Conservation (phyloP, 2,888 invertebrate genomes). For the Eupithecia dodoneata region DNA sequence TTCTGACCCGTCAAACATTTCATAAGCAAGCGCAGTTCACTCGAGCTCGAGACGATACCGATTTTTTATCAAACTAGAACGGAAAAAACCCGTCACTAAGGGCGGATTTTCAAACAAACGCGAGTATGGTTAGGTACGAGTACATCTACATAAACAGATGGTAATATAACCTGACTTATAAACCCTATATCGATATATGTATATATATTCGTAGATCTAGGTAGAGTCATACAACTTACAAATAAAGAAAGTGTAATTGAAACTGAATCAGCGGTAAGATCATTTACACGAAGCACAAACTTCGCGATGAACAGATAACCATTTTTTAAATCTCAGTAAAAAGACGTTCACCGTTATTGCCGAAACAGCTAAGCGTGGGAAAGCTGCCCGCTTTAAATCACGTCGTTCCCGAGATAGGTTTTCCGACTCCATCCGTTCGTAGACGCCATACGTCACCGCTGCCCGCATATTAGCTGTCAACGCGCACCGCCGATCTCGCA, state of each 20-base stretch:
- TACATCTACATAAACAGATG: neutral
- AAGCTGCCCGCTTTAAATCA: conserved; percentile 35
- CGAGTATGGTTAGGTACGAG: too few species aligned
- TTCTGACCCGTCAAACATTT: conserved; percentile 77
- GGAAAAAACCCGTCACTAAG: conserved; percentile 51
- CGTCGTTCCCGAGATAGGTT: conserved; percentile 42
- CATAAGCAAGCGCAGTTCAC: conserved; percentile 66
- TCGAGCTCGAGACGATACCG: conserved; percentile 61
- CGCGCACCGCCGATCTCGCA: conserved; percentile 60
- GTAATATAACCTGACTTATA: neutral
- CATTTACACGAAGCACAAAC: neutral
- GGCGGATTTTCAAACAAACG: conserved; percentile 17
- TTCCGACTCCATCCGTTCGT: conserved; percentile 48
- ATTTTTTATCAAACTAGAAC: conserved; percentile 63
- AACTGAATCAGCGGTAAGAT: neutral
- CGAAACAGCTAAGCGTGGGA: conserved; percentile 26
- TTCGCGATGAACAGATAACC: neutral
- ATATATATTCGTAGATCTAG: neutral
- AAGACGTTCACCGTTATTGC: conserved; percentile 10
- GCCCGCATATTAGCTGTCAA: conserved; percentile 72
- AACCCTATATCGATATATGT: neutral
- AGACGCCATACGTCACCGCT: conserved; percentile 60
- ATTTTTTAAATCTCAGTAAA: conserved; percentile 9
- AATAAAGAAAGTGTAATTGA: neutral
- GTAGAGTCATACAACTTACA: neutral